Evolutionary conservation across 2,888 invertebrate genomes (phyloP).

Genomic region (Lasioglossum oenotherae): DNA sequence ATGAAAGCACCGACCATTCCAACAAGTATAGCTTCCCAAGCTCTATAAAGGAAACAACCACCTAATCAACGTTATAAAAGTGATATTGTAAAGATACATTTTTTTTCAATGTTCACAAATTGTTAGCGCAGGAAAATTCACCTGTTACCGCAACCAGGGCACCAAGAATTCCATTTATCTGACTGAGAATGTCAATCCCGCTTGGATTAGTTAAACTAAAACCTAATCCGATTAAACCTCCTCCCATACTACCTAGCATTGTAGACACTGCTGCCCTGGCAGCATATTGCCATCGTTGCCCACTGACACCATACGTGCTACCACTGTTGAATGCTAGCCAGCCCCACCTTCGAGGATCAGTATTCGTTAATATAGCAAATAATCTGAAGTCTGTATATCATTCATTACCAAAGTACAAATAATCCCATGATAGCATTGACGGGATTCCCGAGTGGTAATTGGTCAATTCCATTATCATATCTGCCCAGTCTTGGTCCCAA

Average conservation of each 20-base stretch:
- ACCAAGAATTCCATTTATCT: slow-evolving; percentile 95
- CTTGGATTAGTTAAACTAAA: slow-evolving; percentile 87
- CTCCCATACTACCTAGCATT: slow-evolving; percentile 96
- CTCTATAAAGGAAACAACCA: slow-evolving; percentile 93
- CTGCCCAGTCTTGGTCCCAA: slow-evolving; percentile 94
- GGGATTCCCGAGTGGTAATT: slow-evolving; percentile 93
- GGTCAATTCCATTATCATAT: slow-evolving; percentile 91
- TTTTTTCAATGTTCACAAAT: not conserved
- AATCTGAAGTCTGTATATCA: not conserved
- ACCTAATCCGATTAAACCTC: slow-evolving; percentile 90
- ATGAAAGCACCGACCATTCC: slow-evolving; percentile 92
- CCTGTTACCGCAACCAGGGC: slow-evolving; percentile 95
- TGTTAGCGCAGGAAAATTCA: slow-evolving; percentile 72
- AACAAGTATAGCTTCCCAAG: slow-evolving; percentile 94
- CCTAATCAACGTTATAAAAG: slow-evolving; percentile 83
- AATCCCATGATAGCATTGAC: slow-evolving; percentile 96
- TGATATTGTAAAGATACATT: not conserved
- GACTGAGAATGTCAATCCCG: slow-evolving; percentile 92
- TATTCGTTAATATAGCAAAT: slow-evolving; percentile 15
- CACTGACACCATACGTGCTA: slow-evolving; percentile 93
- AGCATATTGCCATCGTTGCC: slow-evolving; percentile 96
- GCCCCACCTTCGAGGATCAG: slow-evolving; percentile 88
- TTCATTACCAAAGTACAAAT: slow-evolving; percentile 91
- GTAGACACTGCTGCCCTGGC: slow-evolving; percentile 95
- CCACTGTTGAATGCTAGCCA: slow-evolving; percentile 98